phyloP scores from a whole-genome alignment of 2,113 vertebrate genomes.

The Pristiophorus japonicus region DNA sequence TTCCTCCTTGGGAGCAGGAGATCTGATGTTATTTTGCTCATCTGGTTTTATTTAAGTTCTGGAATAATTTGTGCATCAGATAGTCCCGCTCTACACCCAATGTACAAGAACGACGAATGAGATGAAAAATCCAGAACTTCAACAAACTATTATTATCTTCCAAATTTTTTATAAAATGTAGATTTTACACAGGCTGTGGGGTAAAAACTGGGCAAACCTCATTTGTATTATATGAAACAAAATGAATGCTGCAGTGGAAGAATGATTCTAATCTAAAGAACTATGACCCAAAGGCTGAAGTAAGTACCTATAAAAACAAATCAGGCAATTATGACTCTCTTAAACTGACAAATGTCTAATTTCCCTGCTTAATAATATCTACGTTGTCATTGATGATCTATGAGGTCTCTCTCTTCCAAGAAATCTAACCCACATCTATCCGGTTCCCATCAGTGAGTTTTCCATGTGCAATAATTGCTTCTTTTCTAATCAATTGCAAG shows the following conservation, averaged over 20 bases:
- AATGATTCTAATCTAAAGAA: conserved; percentile 8
- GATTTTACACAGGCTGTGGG: background rate
- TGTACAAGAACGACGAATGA: background rate
- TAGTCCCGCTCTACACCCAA: no score
- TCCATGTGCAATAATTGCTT: conserved; percentile 14
- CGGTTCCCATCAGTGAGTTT: background rate
- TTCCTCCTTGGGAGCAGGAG: background rate
- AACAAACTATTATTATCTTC: background rate
- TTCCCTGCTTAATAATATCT: conserved; percentile 22
- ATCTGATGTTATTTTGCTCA: background rate
- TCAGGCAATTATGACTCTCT: conserved; percentile 19
- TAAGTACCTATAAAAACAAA: conserved; percentile 1
- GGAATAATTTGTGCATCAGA: background rate
- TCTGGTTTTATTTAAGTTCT: background rate
- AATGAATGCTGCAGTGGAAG: background rate
- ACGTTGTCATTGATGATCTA: conserved; percentile 27
- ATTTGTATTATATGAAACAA: conserved; percentile 17
- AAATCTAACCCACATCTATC: background rate
- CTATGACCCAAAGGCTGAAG: background rate
- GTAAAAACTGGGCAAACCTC: background rate
- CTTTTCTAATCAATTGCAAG: conserved; percentile 13
- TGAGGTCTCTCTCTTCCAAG: background rate
- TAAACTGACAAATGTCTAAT: conserved; percentile 12
- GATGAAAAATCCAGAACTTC: no score
- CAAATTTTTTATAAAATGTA: background rate